phyloP scores from a whole-genome alignment of 2,888 invertebrate genomes.

The Yponomeuta evonymella region DNA sequence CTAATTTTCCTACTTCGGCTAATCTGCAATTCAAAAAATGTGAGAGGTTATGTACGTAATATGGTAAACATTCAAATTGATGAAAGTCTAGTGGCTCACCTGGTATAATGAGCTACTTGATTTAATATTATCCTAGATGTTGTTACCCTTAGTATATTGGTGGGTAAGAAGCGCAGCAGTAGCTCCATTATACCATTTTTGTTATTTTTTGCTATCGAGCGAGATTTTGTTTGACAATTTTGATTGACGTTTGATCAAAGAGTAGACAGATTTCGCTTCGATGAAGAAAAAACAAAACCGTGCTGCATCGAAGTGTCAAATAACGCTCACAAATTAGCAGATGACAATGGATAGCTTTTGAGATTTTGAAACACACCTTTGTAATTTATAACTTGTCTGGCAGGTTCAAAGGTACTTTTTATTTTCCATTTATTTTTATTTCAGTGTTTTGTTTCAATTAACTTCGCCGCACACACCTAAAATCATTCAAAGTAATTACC shows the following conservation, averaged over 20 bases:
- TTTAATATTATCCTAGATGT: constrained; percentile 57
- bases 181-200: constrained; percentile 73
- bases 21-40: constrained; percentile 75
- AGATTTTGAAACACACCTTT: constrained; percentile 9
- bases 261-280: neutral
- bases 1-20: constrained; percentile 95
- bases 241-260: constrained; percentile 10
- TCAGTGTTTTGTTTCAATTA: constrained; percentile 24
- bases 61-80: constrained; percentile 23
- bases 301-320: neutral
- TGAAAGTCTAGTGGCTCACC: constrained; percentile 37
- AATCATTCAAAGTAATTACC: neutral
- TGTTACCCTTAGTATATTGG: constrained; percentile 52
- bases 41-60: constrained; percentile 57
- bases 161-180: constrained; percentile 62
- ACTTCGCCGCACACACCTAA: neutral
- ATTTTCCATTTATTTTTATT: constrained; percentile 20
- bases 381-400: neutral
- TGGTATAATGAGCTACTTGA: constrained; percentile 65
- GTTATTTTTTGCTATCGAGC: constrained; percentile 42
- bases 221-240: constrained; percentile 51
- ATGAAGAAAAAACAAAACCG: neutral
- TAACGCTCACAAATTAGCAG: neutral
- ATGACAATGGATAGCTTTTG: neutral
- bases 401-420: constrained; percentile 42